Base-by-base conservation (phyloP, 2,113 vertebrate species). In the Pelusios castaneus region DNA sequence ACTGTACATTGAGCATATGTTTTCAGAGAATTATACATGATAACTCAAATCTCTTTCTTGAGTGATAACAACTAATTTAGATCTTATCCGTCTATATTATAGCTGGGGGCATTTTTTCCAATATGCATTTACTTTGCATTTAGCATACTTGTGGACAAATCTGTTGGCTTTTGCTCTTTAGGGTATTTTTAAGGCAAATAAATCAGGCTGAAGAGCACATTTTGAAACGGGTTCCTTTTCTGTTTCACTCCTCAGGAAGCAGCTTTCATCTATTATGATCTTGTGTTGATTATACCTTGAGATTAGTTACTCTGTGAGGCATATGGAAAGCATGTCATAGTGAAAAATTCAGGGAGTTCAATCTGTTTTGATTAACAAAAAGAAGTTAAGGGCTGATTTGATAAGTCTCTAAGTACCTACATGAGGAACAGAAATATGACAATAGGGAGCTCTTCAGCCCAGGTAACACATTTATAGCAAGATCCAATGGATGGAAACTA, bases 401-500 rank as follows among this genome's bases (percentile, higher is more conserved):
- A 55, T 56, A n/a, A 56, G 24, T 81, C 38, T 41, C 55, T 41
- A 55, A 41, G 25, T 25, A 81, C 79, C n/a, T 81, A 55, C 25
- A 55, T 55, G 8, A n/a, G 24, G 38, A 73, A 73, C 70, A 43
- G 22, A 73, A 25, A 73, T 41, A 24, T 73, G 19, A 73, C 41
- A 41, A 73, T 12, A 41, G 38, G 41, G 70, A 10, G n/a, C 38
- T 73, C 9, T 73, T 73, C 70, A 43, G 3, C 41, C 10, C 41
- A 81, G n/a, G n/a, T 29, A 6, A 38, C 0, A 73, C 5, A 2
- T 1, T 4, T 63, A 29, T 81, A 54, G 31, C 5, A 56, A 2
- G 7, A 73, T 1, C 79, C 16, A 80, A 81, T 41, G 52, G 12
- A 25, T 55, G 52, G n/a, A 80, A 41, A 54, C n/a, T 80, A 51